phyloP scores from a whole-genome alignment of 2,888 invertebrate species.

The Coronaproctus castanopsis region DNA sequence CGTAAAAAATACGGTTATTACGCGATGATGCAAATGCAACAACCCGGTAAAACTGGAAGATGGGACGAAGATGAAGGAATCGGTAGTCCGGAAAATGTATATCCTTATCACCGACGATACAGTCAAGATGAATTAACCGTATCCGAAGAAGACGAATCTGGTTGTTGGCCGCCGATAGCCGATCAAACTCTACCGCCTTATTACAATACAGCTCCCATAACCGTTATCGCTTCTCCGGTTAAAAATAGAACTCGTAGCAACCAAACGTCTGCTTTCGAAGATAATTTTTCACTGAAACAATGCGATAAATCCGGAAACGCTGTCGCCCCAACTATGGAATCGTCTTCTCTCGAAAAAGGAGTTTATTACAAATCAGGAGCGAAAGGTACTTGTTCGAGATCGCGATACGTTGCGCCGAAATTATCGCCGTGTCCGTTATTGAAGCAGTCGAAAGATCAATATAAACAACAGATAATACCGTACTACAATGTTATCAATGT shows the following conservation, averaged over 20 bases:
- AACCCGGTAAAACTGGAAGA: constrained; percentile 3
- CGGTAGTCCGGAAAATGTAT: no score
- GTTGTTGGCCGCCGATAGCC: constrained; percentile 24
- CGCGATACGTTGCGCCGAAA: not conserved
- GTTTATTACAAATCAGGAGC: not conserved
- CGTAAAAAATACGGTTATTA: not conserved
- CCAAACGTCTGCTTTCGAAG: constrained; percentile 36
- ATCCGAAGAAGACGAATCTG: constrained; percentile 19
- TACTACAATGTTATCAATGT: no score
- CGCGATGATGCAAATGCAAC: not conserved
- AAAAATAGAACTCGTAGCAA: constrained; percentile 18
- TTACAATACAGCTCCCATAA: not conserved
- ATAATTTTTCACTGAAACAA: constrained; percentile 33
- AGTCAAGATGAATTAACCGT: constrained; percentile 20
- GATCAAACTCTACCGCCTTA: constrained; percentile 19
- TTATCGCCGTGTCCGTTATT: not conserved
- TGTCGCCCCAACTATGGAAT: not conserved
- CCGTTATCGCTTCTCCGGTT: not conserved
- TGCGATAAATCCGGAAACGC: not conserved
- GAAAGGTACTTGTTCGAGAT: not conserved
- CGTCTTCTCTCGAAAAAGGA: not conserved
- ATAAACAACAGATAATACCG: not conserved
- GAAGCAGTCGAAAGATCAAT: not conserved
- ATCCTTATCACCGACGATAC: no score
- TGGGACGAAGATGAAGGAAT: constrained; percentile 7